Evolutionary conservation across 2,797 vertebrate species (phyloP).

Genomic region (Limosa lapponica): DNA sequence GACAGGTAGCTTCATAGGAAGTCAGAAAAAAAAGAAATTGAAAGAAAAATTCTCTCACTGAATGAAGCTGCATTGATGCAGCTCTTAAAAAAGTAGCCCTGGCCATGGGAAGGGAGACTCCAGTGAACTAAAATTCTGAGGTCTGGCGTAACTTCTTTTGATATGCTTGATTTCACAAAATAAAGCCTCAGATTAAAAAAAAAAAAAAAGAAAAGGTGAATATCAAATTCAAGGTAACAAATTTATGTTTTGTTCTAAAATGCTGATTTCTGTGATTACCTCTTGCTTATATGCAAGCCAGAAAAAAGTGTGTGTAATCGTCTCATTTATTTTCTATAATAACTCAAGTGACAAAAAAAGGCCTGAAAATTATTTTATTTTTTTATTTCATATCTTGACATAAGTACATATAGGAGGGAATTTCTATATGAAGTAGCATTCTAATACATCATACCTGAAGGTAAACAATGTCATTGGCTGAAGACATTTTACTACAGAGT

Average conservation of each 20-base stretch:
- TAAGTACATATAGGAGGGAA: neutral
- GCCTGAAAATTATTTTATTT: neutral
- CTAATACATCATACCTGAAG: neutral
- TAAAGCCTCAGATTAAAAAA: neutral
- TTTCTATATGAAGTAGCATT: neutral
- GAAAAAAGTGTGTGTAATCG: neutral
- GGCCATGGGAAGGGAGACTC: neutral
- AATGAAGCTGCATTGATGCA: neutral
- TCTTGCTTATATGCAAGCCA: neutral
- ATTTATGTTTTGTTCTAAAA: neutral
- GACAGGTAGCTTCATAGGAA: neutral
- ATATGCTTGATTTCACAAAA: neutral
- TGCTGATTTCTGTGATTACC: neutral
- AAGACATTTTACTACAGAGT: neutral
- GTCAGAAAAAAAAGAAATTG: neutral
- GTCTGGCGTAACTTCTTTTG: neutral
- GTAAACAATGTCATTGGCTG: neutral
- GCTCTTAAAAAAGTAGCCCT: neutral
- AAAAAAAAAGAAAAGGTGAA: neutral
- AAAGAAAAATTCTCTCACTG: neutral
- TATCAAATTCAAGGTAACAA: neutral
- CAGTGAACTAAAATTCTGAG: neutral
- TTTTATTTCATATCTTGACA: neutral
- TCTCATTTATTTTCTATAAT: neutral
- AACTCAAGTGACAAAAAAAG: neutral